These are phyloP conservation scores for Syrista parreyssii DNA, from an alignment of 2,888 invertebrate genomes.

Conservation along the genomic window DNA sequence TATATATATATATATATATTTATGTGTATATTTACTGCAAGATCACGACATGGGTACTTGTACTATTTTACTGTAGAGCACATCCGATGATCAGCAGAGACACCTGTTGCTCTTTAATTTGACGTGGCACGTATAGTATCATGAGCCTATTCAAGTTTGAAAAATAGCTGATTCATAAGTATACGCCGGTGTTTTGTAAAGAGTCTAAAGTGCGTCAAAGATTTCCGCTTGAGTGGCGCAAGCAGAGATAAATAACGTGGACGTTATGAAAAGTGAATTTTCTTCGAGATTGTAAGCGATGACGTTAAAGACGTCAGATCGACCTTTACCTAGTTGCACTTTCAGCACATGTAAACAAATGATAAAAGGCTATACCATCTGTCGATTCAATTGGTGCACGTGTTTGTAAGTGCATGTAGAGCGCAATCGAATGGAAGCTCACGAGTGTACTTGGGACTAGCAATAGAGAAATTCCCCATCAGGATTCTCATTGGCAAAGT, in stretches of 20 bases:
- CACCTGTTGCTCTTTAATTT: conserved; percentile 62
- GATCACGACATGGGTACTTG: not conserved
- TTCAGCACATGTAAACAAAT: not conserved
- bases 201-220: not conserved
- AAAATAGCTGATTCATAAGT: not conserved
- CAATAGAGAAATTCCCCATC: not conserved
- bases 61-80: conserved; percentile 39
- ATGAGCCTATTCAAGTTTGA: not conserved
- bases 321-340: not conserved
- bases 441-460: not conserved
- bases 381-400: not conserved
- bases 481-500: not conserved
- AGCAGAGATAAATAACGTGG: not conserved
- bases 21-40: not conserved
- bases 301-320: not conserved
- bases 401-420: not conserved
- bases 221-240: not conserved
- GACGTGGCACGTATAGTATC: conserved; percentile 36
- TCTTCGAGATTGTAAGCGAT: not conserved
- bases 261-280: not conserved
- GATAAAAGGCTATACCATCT: not conserved
- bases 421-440: not conserved
- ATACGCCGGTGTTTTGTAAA: not conserved
- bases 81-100: conserved; percentile 48
- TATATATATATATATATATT: not conserved